phyloP scores from a whole-genome alignment of 1,140 invertebrate species.

The Ceratina japonica region DNA sequence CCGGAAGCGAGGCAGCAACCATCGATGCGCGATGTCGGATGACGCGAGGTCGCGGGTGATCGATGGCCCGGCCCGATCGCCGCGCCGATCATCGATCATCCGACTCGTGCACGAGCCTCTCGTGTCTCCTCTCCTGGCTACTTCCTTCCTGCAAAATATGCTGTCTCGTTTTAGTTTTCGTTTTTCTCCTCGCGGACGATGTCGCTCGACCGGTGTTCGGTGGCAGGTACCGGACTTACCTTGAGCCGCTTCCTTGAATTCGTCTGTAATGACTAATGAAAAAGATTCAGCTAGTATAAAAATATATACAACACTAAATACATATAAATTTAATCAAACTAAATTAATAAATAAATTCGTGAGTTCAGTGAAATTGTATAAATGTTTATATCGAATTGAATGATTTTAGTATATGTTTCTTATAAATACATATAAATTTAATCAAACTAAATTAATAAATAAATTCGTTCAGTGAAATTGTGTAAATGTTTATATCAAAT shows the following conservation, averaged over 20 bases:
- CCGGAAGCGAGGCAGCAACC: conserved; percentile 44
- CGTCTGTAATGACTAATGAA: too few species aligned
- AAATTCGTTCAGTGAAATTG: too few species aligned
- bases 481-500: too few species aligned
- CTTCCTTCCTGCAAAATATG: conserved; percentile 24
- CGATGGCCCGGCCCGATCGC: conserved; percentile 45
- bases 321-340: too few species aligned
- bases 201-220: conserved; percentile 53
- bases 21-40: conserved; percentile 32
- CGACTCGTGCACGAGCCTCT: conserved; percentile 33
- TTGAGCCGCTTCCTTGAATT: conserved; percentile 23
- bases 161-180: conserved; percentile 3
- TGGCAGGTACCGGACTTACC: conserved; percentile 50
- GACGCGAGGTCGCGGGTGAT: conserved; percentile 57
- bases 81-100: conserved; percentile 53
- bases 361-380: too few species aligned
- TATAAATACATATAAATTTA: too few species aligned
- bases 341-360: too few species aligned
- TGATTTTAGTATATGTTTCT: too few species aligned
- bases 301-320: too few species aligned
- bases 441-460: too few species aligned
- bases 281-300: too few species aligned
- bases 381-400: too few species aligned
- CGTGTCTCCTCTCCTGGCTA: conserved; percentile 14
- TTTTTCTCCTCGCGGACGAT: conserved; percentile 34